Evolutionary conservation across 2,888 invertebrate genomes (phyloP).

Genomic region (Congeria kusceri): DNA sequence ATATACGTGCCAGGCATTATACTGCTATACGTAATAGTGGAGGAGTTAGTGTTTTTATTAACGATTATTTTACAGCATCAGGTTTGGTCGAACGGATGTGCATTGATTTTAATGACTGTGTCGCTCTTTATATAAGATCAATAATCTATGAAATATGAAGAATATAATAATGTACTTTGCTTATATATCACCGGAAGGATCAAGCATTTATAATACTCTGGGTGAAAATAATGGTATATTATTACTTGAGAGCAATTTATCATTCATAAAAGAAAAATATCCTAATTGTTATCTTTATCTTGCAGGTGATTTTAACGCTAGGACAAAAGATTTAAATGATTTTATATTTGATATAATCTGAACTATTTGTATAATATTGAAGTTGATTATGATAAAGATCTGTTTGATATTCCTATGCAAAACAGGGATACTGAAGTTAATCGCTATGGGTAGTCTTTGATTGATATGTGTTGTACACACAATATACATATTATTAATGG

Average conservation of each 20-base stretch:
- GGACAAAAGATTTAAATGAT: slow-evolving; percentile 39
- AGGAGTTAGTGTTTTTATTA: slow-evolving; percentile 28
- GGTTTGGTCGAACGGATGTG: slow-evolving; percentile 15
- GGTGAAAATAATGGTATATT: slow-evolving; percentile 34
- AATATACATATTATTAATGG: slow-evolving; percentile 3
- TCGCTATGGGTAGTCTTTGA: slow-evolving; percentile 20
- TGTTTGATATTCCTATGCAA: slow-evolving; percentile 21
- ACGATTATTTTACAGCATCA: neutral
- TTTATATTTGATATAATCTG: slow-evolving; percentile 27
- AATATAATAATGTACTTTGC: slow-evolving; percentile 3
- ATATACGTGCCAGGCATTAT: slow-evolving; percentile 7
- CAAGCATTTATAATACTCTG: slow-evolving; percentile 16
- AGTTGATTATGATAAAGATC: slow-evolving; percentile 20
- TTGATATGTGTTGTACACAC: slow-evolving; percentile 27
- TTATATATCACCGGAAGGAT: slow-evolving; percentile 22
- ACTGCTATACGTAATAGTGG: slow-evolving; percentile 16
- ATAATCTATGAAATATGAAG: slow-evolving; percentile 1
- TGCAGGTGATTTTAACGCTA: slow-evolving; percentile 38
- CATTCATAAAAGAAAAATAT: slow-evolving; percentile 11
- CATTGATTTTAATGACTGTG: slow-evolving; percentile 17
- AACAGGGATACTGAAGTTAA: slow-evolving; percentile 25
- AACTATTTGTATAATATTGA: slow-evolving; percentile 17
- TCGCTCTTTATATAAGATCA: slow-evolving; percentile 27
- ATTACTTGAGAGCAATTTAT: slow-evolving; percentile 25
- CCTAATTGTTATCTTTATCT: slow-evolving; percentile 29